Percentiles rank a stretch among this genome's conserved stretches.
These are phyloP conservation scores for Antheraea yamamai DNA, from an alignment of 2,888 invertebrate species.

Conservation along the genomic window DNA sequence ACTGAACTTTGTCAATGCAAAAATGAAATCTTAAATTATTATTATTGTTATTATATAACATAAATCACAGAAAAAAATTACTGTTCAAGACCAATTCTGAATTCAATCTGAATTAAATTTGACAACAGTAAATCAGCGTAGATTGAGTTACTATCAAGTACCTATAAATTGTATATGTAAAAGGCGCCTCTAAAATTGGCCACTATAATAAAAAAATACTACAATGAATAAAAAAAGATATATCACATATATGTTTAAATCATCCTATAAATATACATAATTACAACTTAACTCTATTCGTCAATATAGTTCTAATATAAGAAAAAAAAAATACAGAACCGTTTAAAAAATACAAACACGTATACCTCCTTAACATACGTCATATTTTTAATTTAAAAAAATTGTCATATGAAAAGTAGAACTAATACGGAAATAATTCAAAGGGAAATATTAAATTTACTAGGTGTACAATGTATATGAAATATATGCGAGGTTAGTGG, in stretches of 20 bases:
- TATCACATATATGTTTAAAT: neutral
- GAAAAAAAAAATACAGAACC: neutral
- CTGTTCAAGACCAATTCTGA: neutral
- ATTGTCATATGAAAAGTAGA: neutral
- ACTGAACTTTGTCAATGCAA: neutral
- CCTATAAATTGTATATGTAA: neutral
- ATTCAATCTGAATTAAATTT: too few species aligned
- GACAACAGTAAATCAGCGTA: neutral
- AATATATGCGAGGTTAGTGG: neutral
- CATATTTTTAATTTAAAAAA: neutral
- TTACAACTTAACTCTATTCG: too few species aligned
- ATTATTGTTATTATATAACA: neutral
- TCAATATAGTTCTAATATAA: too few species aligned
- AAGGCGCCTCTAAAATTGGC: neutral
- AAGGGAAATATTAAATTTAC: neutral
- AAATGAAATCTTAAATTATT: neutral
- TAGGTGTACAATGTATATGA: neutral
- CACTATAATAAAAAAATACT: neutral
- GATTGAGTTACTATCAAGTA: neutral
- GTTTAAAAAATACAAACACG: neutral
- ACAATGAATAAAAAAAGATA: neutral
- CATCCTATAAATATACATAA: neutral
- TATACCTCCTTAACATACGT: neutral
- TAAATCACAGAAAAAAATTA: neutral
- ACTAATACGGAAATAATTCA: neutral